Evolutionary conservation across 1,140 invertebrate species (phyloP).

Genomic region (Drosophila teissieri): DNA sequence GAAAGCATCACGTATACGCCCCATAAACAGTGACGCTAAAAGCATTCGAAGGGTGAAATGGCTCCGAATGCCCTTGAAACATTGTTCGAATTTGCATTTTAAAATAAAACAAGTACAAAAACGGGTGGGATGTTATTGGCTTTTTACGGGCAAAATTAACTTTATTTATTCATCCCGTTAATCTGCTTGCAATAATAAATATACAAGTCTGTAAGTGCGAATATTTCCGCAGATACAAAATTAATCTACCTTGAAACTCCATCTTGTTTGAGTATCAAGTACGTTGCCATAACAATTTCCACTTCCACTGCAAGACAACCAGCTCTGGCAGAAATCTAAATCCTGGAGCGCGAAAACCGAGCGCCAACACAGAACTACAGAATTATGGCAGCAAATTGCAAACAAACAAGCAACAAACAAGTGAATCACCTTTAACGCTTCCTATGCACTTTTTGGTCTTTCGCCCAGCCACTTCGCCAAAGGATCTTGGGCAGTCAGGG

Average conservation of each 20-base stretch:
- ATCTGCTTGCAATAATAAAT: background rate
- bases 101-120: background rate
- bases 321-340: conserved; percentile 36
- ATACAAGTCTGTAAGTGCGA: background rate
- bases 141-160: background rate
- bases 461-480: conserved; percentile 2
- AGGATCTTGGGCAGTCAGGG: conserved; percentile 4
- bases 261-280: conserved; percentile 13
- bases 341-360: conserved; percentile 26
- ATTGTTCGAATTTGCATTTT: background rate
- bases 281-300: conserved; percentile 65
- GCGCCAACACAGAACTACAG: conserved; percentile 34
- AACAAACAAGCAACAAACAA: conserved; percentile 81
- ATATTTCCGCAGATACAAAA: background rate
- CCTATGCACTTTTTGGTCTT: conserved; percentile 55
- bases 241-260: background rate
- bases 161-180: background rate
- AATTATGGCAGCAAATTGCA: conserved; percentile 81
- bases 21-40: conserved; percentile 10
- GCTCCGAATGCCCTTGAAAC: background rate
- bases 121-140: background rate
- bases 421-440: conserved; percentile 79
- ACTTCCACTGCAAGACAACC: conserved; percentile 25
- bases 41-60: background rate
- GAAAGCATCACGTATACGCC: conserved; percentile 40